These are phyloP conservation scores for Cremastinae sp. DNA, from an alignment of 2,888 invertebrate genomes.

Conservation along the genomic window DNA sequence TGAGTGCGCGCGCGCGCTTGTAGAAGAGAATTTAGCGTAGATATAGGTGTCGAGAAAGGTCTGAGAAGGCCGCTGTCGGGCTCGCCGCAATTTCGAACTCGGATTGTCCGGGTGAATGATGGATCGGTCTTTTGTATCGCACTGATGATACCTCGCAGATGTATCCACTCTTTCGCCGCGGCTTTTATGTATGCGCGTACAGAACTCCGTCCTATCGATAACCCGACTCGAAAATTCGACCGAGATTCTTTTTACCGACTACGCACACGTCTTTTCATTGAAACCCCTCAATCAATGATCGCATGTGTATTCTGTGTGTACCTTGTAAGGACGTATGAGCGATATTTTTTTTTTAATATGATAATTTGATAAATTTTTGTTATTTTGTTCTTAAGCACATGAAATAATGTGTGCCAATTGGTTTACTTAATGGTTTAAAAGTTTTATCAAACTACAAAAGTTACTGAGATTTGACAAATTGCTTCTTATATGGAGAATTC, in stretches of 20 bases:
- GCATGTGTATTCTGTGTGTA: too few species aligned
- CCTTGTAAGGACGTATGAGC: too few species aligned
- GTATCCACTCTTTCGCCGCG: conserved; percentile 67
- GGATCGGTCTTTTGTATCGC: conserved; percentile 78
- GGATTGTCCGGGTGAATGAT: conserved; percentile 78
- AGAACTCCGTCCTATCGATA: background rate
- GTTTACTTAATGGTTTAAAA: too few species aligned
- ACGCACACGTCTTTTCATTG: too few species aligned
- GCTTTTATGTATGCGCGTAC: conserved; percentile 17
- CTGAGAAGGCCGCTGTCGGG: conserved; percentile 56
- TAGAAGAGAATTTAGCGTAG: conserved; percentile 21
- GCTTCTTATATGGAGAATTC: too few species aligned
- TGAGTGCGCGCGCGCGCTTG: background rate
- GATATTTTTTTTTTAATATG: too few species aligned
- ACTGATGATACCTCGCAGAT: conserved; percentile 79
- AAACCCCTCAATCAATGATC: too few species aligned
- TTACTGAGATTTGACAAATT: too few species aligned
- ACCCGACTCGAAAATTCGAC: background rate
- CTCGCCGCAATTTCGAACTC: conserved; percentile 71
- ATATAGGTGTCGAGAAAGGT: conserved; percentile 53
- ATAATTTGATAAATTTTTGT: too few species aligned
- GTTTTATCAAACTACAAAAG: too few species aligned
- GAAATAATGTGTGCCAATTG: too few species aligned
- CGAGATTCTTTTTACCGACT: background rate
- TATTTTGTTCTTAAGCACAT: too few species aligned